Percentiles rank a stretch among this genome's conserved stretches.
These are phyloP conservation scores for Malthinus flaveolus DNA, from an alignment of 2,888 invertebrate genomes.

Conservation along the genomic window DNA sequence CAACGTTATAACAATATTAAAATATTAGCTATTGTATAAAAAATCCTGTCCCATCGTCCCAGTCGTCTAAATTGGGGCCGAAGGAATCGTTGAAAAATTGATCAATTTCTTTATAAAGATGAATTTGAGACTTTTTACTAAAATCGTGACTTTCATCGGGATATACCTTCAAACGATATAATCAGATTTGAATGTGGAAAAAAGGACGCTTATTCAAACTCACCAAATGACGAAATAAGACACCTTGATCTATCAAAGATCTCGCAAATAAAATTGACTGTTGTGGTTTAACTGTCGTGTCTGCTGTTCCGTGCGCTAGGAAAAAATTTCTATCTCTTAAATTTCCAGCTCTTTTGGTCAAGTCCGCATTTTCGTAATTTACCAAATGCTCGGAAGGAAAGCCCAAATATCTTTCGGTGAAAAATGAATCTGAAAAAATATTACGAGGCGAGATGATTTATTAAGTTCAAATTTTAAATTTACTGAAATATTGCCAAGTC, in stretches of 20 bases:
- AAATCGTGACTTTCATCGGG: conserved; percentile 84
- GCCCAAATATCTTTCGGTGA: conserved; percentile 89
- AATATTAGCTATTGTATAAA: conserved; percentile 45
- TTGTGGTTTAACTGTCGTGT: conserved; percentile 82
- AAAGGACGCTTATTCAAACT: conserved; percentile 31
- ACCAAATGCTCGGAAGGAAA: conserved; percentile 67
- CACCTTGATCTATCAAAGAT: conserved; percentile 78
- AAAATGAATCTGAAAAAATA: conserved; percentile 73
- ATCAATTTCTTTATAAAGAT: conserved; percentile 84
- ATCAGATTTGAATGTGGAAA: background rate
- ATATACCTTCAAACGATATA: conserved; percentile 67
- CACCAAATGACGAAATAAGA: conserved; percentile 85
- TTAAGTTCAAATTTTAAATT: no score
- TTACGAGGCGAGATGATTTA: no score
- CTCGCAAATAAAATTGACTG: conserved; percentile 84
- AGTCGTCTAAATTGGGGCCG: conserved; percentile 56
- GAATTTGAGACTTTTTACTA: conserved; percentile 67
- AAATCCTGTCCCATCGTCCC: conserved; percentile 53
- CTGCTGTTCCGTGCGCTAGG: conserved; percentile 82
- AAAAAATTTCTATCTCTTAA: conserved; percentile 69
- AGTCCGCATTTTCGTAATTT: conserved; percentile 76
- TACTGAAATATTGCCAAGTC: conserved; percentile 79
- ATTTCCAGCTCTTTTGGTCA: conserved; percentile 78
- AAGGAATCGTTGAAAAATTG: conserved; percentile 86
- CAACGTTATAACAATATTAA: conserved; percentile 22